Evolutionary conservation across 1,140 invertebrate species (phyloP), one percentile per base, ranked within the genome.

Genomic region (Magallana gigas): DNA sequence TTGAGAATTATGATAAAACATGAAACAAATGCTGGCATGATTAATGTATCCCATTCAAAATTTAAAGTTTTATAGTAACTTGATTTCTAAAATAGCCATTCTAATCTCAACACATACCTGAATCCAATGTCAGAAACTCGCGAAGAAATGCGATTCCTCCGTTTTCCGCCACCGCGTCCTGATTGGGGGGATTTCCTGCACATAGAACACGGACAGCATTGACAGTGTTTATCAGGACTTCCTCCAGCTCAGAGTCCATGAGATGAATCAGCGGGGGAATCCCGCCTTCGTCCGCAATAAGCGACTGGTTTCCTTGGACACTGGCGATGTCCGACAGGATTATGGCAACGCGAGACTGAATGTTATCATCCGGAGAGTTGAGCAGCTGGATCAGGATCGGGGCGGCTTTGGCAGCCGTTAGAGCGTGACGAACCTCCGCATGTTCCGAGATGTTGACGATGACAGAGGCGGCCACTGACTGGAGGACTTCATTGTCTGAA

Each of bases 381-480:
- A 76, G 88, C 18, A 94, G 90, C 60, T 92, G 90, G 58, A 95
- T 93, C 3, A 94, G 91, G 58, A 92, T 92, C 18, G 92, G 91
- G 18, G 92, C 92, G 56, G 93, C 92, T 29, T 93, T 88, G 18
- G 92, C 91, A 36, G 80, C 85, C 0, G 93, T 92, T 11, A 94
- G 89, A 9, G 93, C 92, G 23, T 91, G 58, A 8, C 93, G 89
- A 0, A 95, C 91, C 9, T 90, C 88, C 9, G 90, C 83, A 84
- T 95, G 90, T 83, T 94, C 93, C 0, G 94, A 94, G 58, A 94
- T 94, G 91, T 95, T 95, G 85, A 94, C 94, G 1, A 95, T 83
- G 2, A 95, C 94, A 1, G 94, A 94, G 5, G 93, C 92, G 7
- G 94, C 91, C 6, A 94, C 92, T 16, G 93, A 92, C 82, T 94